Evolutionary conservation across 2,888 invertebrate species (phyloP), one percentile per base, ranked within the genome.

Genomic region (Litoditis marina): DNA sequence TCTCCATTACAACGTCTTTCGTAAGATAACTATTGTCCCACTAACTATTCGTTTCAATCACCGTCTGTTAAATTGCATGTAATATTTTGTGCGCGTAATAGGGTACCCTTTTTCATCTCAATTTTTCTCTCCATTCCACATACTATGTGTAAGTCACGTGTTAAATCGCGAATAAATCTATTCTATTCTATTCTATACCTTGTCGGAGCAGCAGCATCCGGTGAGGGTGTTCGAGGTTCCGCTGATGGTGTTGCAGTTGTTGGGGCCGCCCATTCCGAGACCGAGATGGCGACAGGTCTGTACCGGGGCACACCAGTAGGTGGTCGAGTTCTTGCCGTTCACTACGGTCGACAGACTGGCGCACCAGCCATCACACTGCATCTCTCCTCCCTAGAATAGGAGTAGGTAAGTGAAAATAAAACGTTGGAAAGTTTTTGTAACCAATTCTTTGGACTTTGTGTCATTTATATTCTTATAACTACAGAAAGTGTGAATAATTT

Each of bases 311-410:
- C 72, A 72, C 49, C 63, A 72, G 62, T 72, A 72, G 42, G 63
- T 69, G 30, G 69, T 72, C 19, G 63, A 52, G 59, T 63, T 69
- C 59, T 72, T 72, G 61, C 62, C 60, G 63, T 69, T 69, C 53
- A 72, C 60, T 19, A 52, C 51, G 30, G 72, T 66, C 47, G 53
- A 63, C 28, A 72, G 52, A 19, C 63, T 63, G 47, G 61, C 69
- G 52, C 72, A 72, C 72, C 69, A 69, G 63, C 72, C 72, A 49
- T 72, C 68, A 42, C 72, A 72, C 34, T 60, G n/a, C 58, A 68
- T 68, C 32, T 69, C 72, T 55, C 72, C 72, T 65, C 72, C 72
- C n/a, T n/a, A n/a, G n/a, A n/a, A n/a, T 53, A 11, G 55, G n/a
- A n/a, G n/a, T n/a, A n/a, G n/a, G n/a, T n/a, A n/a, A n/a, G n/a